phyloP scores from a whole-genome alignment of 2,113 vertebrate species.

The Pagrus major region DNA sequence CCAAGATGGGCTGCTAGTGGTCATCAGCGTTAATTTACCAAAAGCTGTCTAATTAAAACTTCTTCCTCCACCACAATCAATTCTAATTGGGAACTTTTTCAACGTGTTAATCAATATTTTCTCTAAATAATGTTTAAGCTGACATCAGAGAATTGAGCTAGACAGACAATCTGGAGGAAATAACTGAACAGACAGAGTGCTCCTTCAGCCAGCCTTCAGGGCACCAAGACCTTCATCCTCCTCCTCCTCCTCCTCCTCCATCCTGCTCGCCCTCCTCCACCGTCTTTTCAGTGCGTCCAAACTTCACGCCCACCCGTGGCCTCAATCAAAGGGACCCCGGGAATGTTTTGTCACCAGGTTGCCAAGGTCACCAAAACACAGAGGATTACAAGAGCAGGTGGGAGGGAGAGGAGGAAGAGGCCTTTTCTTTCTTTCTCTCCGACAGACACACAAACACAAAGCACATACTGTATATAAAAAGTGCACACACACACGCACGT shows the following conservation, averaged over 20 bases:
- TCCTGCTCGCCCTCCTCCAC: constrained; percentile 13
- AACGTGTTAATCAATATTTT: neutral
- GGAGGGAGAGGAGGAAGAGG: constrained; percentile 18
- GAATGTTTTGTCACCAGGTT: constrained; percentile 61
- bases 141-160: neutral
- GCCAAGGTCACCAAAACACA: constrained; percentile 65
- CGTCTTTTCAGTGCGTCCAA: constrained; percentile 41
- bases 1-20: neutral
- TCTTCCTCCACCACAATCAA: neutral
- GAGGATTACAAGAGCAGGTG: constrained; percentile 66
- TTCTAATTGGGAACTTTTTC: neutral
- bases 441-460: constrained; percentile 34
- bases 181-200: constrained; percentile 10
- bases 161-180: constrained; percentile 14
- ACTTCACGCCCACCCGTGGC: constrained; percentile 39
- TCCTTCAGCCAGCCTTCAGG: constrained; percentile 13
- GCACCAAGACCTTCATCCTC: constrained; percentile 34
- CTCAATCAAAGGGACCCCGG: constrained; percentile 64
- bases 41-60: neutral
- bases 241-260: constrained; percentile 47
- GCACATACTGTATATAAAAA: constrained; percentile 7
- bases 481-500: neutral
- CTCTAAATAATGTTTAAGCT: neutral
- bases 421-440: constrained; percentile 20
- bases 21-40: neutral